Conservation (phyloP, 2,797 vertebrate species). For the Periparus ater region DNA sequence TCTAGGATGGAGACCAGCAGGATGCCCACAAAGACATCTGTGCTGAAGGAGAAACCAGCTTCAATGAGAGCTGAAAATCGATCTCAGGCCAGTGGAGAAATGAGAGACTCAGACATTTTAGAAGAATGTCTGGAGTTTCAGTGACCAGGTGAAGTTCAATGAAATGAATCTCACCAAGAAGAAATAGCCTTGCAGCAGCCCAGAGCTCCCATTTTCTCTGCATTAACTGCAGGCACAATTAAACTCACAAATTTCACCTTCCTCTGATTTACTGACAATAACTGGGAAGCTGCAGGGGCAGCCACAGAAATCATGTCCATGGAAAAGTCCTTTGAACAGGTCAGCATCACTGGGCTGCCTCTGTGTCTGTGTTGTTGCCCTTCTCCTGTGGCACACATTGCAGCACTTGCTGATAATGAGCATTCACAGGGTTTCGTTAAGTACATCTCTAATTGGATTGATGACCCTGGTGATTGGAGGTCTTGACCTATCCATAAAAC, state of each 20-base stretch:
- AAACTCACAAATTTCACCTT: not conserved
- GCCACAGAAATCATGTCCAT: not conserved
- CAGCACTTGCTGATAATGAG: not conserved
- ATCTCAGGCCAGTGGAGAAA: not conserved
- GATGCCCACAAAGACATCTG: not conserved
- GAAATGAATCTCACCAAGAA: not conserved
- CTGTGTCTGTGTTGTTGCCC: not conserved
- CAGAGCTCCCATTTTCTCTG: not conserved
- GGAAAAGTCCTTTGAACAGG: not conserved
- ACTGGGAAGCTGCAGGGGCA: not conserved
- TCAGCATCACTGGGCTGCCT: not conserved
- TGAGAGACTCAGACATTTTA: not conserved
- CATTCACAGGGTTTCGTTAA: not conserved
- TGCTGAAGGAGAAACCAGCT: not conserved
- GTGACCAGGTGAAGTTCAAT: not conserved
- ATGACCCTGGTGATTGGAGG: constrained; percentile 43
- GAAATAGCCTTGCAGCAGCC: not conserved
- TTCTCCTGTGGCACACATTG: not conserved
- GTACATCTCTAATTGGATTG: constrained; percentile 40
- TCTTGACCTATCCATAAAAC: constrained; percentile 42
- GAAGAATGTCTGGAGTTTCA: not conserved
- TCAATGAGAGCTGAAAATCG: not conserved
- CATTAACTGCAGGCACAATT: not conserved
- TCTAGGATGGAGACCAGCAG: not conserved
- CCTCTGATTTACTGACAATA: not conserved